These are phyloP conservation scores for Semicossyphus pulcher DNA, from an alignment of 2,113 vertebrate genomes.

Conservation along the genomic window DNA sequence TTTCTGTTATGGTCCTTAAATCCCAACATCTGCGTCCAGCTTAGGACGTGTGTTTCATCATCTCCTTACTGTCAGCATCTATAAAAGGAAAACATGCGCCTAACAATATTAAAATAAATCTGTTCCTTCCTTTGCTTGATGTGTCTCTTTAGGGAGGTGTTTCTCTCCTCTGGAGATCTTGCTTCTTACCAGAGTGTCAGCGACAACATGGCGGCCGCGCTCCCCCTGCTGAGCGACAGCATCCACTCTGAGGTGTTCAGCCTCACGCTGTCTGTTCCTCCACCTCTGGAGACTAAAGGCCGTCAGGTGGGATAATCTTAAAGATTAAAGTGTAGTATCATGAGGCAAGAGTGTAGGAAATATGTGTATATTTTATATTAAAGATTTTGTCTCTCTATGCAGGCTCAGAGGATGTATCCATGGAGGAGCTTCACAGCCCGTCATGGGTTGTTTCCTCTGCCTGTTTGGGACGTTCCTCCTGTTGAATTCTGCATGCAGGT, in stretches of 20 bases:
- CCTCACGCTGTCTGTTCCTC: constrained; percentile 75
- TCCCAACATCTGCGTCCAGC: too few species aligned
- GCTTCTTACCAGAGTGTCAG: constrained; percentile 79
- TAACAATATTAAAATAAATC: too few species aligned
- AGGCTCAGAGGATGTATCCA: constrained; percentile 80
- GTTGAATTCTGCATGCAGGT: constrained; percentile 85
- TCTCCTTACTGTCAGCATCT: too few species aligned
- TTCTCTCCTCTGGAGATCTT: constrained; percentile 80
- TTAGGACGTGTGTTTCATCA: too few species aligned
- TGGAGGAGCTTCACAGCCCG: constrained; percentile 83
- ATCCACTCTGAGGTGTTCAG: constrained; percentile 60
- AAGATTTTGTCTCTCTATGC: constrained; percentile 6
- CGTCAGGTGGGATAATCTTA: constrained; percentile 77
- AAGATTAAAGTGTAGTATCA: too few species aligned
- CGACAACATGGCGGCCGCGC: constrained; percentile 70
- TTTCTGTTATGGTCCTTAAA: too few species aligned
- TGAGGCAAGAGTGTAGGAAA: too few species aligned
- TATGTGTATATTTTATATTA: neutral
- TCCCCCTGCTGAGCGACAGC: constrained; percentile 74
- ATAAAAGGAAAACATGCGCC: too few species aligned
- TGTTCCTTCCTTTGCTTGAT: neutral
- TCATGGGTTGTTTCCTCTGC: constrained; percentile 77
- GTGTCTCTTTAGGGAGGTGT: constrained; percentile 64
- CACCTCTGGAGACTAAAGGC: constrained; percentile 70
- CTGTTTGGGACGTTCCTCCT: constrained; percentile 73